Percentiles rank a stretch among this genome's conserved stretches.
phyloP scores from a whole-genome alignment of 2,888 invertebrate genomes.

The Unio pictorum region DNA sequence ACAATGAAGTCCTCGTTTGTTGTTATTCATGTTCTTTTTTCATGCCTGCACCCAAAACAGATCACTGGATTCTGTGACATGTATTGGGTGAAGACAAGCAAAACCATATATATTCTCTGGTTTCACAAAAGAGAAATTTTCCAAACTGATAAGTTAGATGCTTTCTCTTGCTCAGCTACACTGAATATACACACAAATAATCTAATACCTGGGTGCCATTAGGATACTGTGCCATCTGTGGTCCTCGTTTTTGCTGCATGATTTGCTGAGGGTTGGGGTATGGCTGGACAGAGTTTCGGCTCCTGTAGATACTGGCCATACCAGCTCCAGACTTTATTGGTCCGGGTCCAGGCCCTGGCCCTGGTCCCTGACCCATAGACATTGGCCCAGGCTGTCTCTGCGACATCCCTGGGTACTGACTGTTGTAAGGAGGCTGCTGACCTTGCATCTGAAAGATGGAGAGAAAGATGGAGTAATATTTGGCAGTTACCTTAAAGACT shows the following conservation, averaged over 20 bases:
- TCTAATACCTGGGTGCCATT: constrained; percentile 35
- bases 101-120: too few relatives aligned
- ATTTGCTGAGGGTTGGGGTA: constrained; percentile 90
- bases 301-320: constrained; percentile 47
- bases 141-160: too few relatives aligned
- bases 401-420: constrained; percentile 61
- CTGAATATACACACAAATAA: too few relatives aligned
- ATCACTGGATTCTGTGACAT: too few relatives aligned
- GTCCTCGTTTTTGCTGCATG: constrained; percentile 73
- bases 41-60: too few relatives aligned
- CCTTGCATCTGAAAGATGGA: constrained; percentile 52
- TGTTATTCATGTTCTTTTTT: too few relatives aligned
- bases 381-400: constrained; percentile 75
- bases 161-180: too few relatives aligned
- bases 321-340: constrained; percentile 35
- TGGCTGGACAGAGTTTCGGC: constrained; percentile 80
- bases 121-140: too few relatives aligned
- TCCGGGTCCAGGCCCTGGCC: constrained; percentile 44
- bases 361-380: constrained; percentile 58
- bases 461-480: not conserved
- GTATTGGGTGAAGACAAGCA: too few relatives aligned
- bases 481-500: too few relatives aligned
- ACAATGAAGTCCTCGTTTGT: too few relatives aligned
- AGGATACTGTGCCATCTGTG: constrained; percentile 44
- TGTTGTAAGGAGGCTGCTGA: constrained; percentile 60